Evolutionary conservation across 2,113 vertebrate genomes (phyloP), one percentile per base, ranked within the genome.

Genomic region (Oriolus oriolus): DNA sequence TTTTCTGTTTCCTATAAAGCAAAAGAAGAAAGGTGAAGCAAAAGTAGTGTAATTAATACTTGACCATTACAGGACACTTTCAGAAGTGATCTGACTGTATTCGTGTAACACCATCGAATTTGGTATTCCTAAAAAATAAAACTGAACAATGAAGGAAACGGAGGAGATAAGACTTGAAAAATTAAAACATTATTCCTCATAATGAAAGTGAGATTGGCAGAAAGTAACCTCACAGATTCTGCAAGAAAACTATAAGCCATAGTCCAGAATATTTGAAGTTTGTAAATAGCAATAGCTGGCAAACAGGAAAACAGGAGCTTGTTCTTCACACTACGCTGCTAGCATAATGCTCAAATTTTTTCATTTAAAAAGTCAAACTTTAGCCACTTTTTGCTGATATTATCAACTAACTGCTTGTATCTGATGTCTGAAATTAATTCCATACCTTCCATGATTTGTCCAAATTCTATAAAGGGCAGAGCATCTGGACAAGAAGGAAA

Each of bases 21-120:
- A 94, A 89, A 86, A 92, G 10, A 89, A 59, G 14, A 94, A 65
- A 95, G 53, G 8, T 84, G 30, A 97, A 82, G 59, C 14, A 85
- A 39, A 95, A 87, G 2, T 2, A 0, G 10, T 76, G 7, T 60
- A 81, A 86, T 89, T 78, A 89, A 53, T 33, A 75, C 20, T 30
- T 81, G n/a, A 61, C 6, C 27, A 68, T 33, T 78, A 64, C 19
- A 84, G 28, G 11, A 26, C 41, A 70, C 13, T 85, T 80, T 53
- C 61, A 74, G 30, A 81, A 57, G 21, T 3, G 6, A 76, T 68
- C 8, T 68, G 52, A 44, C 13, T 74, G 8, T 47, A 68, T 68
- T 81, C 64, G 28, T 24, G 3, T 39, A 69, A 66, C 7, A 49
- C 11, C 13, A 11, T 3, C 2, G 1, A 80, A 90, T 56, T 17